Evolutionary conservation across 2,113 vertebrate genomes (phyloP), one percentile per base, ranked within the genome.

Genomic region (Progne subis): DNA sequence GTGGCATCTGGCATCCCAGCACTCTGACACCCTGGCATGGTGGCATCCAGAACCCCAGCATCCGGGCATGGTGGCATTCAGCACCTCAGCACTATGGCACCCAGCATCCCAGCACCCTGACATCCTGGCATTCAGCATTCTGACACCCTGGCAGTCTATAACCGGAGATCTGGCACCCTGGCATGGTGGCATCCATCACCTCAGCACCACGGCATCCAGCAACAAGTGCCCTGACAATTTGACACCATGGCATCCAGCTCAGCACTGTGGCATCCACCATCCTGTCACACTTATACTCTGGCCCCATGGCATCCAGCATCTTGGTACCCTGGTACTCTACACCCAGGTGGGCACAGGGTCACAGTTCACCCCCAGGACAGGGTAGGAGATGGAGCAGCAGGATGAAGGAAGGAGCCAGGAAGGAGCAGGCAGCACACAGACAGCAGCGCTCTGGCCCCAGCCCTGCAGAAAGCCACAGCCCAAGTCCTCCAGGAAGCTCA

Each of bases 361-460:
- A 43, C 25, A 76, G 61, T 56, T 86, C 59, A 70, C 21, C 43
- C 50, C 31, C 7, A 4, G 55, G 86, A 61, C 8, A 3, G 20
- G 20, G 9, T 5, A 43, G 47, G 32, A 19, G 26, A 28, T 4
- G 50, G 64, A 79, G 67, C 60, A 61, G 34, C 0, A 0, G 50
- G 52, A 69, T 7, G 34, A 23, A 79, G 61, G 65, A 78, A 55
- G 76, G 57, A 69, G 46, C 4, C 20, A 88, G 25, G 71, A 31
- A 59, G 39, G 59, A 77, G 80, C 25, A 26, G 59, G 59, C 41
- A 88, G 86, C 5, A 10, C 6, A 6, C 1, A 0, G 75, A 70
- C 49, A 81, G 79, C 1, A 0, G 32, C 0, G 0, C 49, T 41
- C 76, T 1, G 0, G 79, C 47, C 43, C 74, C 14, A 5, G 46